phyloP scores from a whole-genome alignment of 2,113 vertebrate species.

The Nannobrachium achirus region DNA sequence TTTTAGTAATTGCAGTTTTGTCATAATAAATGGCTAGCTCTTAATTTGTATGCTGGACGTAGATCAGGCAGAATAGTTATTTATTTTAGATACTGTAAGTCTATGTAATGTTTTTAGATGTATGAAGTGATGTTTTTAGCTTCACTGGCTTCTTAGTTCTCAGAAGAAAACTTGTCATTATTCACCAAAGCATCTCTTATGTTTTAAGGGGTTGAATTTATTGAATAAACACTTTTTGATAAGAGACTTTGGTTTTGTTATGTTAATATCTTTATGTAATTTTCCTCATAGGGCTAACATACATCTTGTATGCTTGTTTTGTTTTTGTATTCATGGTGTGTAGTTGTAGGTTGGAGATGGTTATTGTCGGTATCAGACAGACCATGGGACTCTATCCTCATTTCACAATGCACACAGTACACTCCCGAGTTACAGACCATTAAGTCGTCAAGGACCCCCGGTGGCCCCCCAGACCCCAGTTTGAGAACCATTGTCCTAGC shows the following conservation, averaged over 20 bases:
- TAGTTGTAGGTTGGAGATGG: too few relatives aligned
- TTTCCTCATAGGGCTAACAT: not conserved
- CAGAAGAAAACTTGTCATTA: conserved; percentile 42
- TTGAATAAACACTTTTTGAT: conserved; percentile 66
- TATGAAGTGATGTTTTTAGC: conserved; percentile 18
- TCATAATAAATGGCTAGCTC: not conserved
- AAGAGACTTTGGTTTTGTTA: conserved; percentile 29
- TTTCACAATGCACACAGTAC: too few relatives aligned
- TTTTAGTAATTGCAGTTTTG: not conserved
- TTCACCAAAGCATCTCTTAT: conserved; percentile 49
- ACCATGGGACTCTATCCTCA: too few relatives aligned
- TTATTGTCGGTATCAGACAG: too few relatives aligned
- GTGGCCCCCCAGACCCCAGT: too few relatives aligned
- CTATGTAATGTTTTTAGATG: too few relatives aligned
- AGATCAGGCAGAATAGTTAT: not conserved
- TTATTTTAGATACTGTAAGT: not conserved
- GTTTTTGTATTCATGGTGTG: too few relatives aligned
- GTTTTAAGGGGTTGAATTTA: conserved; percentile 56
- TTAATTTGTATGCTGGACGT: not conserved
- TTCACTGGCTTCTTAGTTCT: conserved; percentile 30
- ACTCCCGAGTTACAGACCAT: too few relatives aligned
- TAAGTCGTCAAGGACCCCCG: too few relatives aligned
- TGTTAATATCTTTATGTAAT: not conserved
- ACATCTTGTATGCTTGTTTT: too few relatives aligned
- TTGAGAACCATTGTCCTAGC: too few relatives aligned